Conservation (phyloP, 1,140 invertebrate species). For the Drosophila novamexicana region DNA sequence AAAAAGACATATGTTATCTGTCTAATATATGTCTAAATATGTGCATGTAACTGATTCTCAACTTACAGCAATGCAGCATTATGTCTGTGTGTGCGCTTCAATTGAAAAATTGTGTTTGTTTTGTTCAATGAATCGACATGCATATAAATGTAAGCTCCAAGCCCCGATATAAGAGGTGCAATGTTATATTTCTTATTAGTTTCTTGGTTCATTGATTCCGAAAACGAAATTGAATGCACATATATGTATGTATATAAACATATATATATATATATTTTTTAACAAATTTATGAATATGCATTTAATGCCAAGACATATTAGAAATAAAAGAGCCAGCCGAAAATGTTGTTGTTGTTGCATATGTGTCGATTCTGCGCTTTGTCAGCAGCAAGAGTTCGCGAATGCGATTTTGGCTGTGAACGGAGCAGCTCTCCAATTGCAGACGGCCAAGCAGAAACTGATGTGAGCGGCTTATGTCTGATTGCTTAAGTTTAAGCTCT, state of each 20-base stretch:
- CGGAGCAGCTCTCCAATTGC: slow-evolving; percentile 52
- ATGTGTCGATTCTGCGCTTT: slow-evolving; percentile 50
- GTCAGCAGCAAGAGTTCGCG: slow-evolving; percentile 57
- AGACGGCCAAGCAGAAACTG: slow-evolving; percentile 19
- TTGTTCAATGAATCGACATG: slow-evolving; percentile 69
- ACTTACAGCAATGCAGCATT: slow-evolving; percentile 42
- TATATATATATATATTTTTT: slow-evolving; percentile 14
- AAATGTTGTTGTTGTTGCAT: slow-evolving; percentile 8
- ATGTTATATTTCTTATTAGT: slow-evolving; percentile 69
- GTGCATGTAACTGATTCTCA: slow-evolving; percentile 8
- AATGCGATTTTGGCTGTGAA: slow-evolving; percentile 4
- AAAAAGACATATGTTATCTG: not conserved
- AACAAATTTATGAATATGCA: slow-evolving; percentile 24
- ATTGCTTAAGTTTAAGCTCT: slow-evolving; percentile 57
- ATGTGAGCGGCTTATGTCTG: slow-evolving; percentile 50
- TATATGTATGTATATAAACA: slow-evolving; percentile 17
- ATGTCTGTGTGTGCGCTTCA: slow-evolving; percentile 37
- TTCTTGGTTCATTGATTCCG: slow-evolving; percentile 73
- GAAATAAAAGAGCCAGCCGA: slow-evolving; percentile 48
- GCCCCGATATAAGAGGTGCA: slow-evolving; percentile 30
- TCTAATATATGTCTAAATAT: not conserved
- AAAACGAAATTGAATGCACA: slow-evolving; percentile 77
- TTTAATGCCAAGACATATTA: slow-evolving; percentile 48
- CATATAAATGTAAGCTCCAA: slow-evolving; percentile 27
- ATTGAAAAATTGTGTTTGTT: slow-evolving; percentile 58